Percentiles rank a stretch among this genome's conserved stretches.
These are phyloP conservation scores for Ectemnius continuus DNA, from an alignment of 2,888 invertebrate genomes.

Conservation along the genomic window DNA sequence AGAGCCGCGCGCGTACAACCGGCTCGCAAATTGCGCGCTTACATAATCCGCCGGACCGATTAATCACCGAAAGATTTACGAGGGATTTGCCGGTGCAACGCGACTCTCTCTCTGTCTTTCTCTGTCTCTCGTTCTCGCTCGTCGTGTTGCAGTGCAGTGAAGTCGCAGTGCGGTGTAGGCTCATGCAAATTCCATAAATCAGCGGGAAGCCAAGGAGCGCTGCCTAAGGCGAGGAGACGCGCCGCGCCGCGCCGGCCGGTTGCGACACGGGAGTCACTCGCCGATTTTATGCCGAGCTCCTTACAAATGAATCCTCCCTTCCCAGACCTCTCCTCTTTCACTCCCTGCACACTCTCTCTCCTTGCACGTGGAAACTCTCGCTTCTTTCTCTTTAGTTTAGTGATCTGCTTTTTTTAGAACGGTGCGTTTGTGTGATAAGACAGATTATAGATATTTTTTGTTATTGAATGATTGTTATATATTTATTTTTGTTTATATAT, in stretches of 20 bases:
- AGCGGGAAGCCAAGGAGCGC: constrained; percentile 14
- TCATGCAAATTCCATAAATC: constrained; percentile 60
- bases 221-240: constrained; percentile 5
- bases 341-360: not conserved
- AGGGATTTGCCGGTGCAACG: constrained; percentile 45
- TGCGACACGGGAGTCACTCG: constrained; percentile 1
- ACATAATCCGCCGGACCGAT: constrained; percentile 69
- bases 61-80: constrained; percentile 72
- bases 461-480: too few species aligned
- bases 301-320: not conserved
- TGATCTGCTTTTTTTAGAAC: too few species aligned
- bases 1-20: constrained; percentile 27
- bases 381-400: too few species aligned
- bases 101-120: constrained; percentile 27
- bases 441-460: too few species aligned
- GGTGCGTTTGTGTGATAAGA: too few species aligned
- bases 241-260: not conserved
- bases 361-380: not conserved
- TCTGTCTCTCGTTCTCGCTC: too few species aligned
- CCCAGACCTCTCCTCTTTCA: not conserved
- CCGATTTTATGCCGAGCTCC: constrained; percentile 5
- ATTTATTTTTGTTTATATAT: too few species aligned
- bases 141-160: too few species aligned
- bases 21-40: constrained; percentile 59
- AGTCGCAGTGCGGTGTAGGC: not conserved